Percentiles rank a stretch among this genome's conserved stretches.
Conservation (phyloP, 2,888 invertebrate species). For the Phragmatobia fuliginosa region DNA sequence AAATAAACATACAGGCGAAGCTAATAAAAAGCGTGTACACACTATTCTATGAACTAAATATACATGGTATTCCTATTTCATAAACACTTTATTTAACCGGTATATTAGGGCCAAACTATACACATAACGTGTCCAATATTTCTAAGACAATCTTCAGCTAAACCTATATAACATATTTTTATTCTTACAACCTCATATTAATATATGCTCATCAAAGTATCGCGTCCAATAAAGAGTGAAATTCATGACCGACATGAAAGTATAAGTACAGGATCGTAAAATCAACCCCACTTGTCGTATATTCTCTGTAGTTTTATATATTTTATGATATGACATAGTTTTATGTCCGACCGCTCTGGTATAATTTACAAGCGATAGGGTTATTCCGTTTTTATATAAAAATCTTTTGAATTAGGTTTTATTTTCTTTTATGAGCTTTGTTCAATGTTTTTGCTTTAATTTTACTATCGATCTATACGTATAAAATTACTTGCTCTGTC, state of each 20-base stretch:
- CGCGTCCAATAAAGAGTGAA: constrained; percentile 39
- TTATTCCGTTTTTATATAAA: constrained; percentile 1
- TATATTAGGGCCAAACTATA: background rate
- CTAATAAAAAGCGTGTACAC: too few species aligned
- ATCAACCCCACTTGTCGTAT: constrained; percentile 46
- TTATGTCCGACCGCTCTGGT: constrained; percentile 42
- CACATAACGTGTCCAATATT: background rate
- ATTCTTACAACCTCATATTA: constrained; percentile 27
- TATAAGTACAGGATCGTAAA: constrained; percentile 47
- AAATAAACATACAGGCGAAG: too few species aligned
- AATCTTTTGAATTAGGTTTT: background rate
- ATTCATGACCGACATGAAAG: constrained; percentile 44
- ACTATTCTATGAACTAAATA: background rate
- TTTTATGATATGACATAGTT: constrained; percentile 58
- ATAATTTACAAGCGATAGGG: constrained; percentile 19
- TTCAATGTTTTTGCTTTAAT: too few species aligned
- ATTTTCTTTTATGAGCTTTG: too few species aligned
- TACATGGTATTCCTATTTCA: background rate
- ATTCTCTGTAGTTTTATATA: constrained; percentile 57
- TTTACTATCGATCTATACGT: too few species aligned
- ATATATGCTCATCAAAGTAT: constrained; percentile 35
- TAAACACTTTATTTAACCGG: background rate
- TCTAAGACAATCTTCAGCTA: background rate
- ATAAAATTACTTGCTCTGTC: too few species aligned
- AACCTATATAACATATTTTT: constrained; percentile 13